Evolutionary conservation across 2,113 vertebrate genomes (phyloP).

Genomic region (Struthidea cinerea): DNA sequence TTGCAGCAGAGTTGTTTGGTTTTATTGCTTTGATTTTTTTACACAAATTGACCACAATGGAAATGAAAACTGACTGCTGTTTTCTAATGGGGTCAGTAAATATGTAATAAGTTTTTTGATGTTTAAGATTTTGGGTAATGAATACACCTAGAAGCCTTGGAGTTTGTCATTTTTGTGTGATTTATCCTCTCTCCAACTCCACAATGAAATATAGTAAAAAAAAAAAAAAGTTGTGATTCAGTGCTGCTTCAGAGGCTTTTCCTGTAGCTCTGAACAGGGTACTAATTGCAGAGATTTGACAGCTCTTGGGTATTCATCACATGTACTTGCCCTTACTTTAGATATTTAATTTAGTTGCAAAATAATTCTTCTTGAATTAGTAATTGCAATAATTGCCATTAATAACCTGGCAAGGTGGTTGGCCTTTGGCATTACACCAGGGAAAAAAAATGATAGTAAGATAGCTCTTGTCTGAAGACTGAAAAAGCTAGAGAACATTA

Average conservation of each 20-base stretch:
- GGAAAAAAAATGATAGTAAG: neutral
- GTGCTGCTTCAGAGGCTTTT: neutral
- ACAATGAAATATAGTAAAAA: neutral
- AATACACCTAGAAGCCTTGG: neutral
- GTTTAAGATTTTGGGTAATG: neutral
- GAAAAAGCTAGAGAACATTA: neutral
- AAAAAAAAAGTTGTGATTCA: neutral
- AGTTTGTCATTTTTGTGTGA: neutral
- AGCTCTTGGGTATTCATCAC: conserved; percentile 2
- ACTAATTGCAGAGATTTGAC: conserved; percentile 23
- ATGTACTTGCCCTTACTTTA: neutral
- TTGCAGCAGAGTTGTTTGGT: neutral
- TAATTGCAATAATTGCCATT: neutral
- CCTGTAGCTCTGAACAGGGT: neutral
- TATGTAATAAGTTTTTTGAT: neutral
- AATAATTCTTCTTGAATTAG: neutral
- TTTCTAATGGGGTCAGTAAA: neutral
- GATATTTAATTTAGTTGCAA: conserved; percentile 4
- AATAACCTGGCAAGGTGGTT: neutral
- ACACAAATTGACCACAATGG: neutral
- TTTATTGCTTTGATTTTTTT: neutral
- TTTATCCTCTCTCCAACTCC: neutral
- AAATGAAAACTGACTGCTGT: neutral
- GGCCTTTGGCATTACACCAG: neutral
- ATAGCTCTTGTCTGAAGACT: neutral